Conservation (phyloP, 2,113 vertebrate genomes). For the Ptyas mucosa region DNA sequence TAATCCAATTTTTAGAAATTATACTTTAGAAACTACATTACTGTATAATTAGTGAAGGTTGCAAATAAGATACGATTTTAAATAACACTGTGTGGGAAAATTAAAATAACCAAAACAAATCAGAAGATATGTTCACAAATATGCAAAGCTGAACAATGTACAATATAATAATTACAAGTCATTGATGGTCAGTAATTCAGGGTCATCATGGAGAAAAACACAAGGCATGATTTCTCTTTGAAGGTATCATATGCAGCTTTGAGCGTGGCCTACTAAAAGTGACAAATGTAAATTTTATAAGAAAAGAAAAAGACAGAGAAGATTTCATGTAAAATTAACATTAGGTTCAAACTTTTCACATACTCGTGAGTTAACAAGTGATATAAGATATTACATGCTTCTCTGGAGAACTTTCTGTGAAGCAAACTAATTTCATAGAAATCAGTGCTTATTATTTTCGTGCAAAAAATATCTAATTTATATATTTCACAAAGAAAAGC, state of each 20-base stretch:
- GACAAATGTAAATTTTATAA: slow-evolving; percentile 7
- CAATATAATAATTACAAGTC: slow-evolving; percentile 39
- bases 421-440: background rate
- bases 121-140: slow-evolving; percentile 54
- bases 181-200: slow-evolving; percentile 37
- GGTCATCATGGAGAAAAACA: slow-evolving; percentile 46
- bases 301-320: background rate
- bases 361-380: background rate
- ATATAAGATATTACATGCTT: background rate
- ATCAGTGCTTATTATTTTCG: background rate
- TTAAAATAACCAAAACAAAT: slow-evolving; percentile 51
- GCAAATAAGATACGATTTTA: slow-evolving; percentile 74
- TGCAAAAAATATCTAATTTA: background rate
- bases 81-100: slow-evolving; percentile 70
- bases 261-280: slow-evolving; percentile 32
- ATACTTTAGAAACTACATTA: slow-evolving; percentile 73
- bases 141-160: slow-evolving; percentile 44
- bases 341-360: background rate
- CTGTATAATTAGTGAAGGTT: slow-evolving; percentile 72
- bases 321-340: slow-evolving; percentile 18
- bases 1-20: slow-evolving; percentile 77
- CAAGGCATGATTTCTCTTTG: slow-evolving; percentile 31
- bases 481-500: background rate
- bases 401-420: slow-evolving; percentile 18
- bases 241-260: slow-evolving; percentile 19